Evolutionary conservation across 1,140 invertebrate species (phyloP), one percentile per base, ranked within the genome.

Genomic region (Cydia pomonella): DNA sequence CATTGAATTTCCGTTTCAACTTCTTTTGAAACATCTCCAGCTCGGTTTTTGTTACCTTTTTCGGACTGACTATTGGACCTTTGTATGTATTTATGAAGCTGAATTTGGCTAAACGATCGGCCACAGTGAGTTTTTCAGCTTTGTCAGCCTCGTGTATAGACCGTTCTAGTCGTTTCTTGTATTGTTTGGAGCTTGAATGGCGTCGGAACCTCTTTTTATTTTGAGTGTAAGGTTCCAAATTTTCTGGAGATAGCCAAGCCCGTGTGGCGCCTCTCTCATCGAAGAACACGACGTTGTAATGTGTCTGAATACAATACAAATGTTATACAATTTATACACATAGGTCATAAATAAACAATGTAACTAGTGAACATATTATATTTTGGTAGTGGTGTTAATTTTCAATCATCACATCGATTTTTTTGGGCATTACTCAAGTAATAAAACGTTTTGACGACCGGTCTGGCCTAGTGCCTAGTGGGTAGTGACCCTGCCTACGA

Each of bases 241-340:
- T 78, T 5, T 78, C 74, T 2, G 83, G 76, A 25, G 80, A 62
- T 1, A 96, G 73, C 95, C 95, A 96, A 0, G 93, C 91, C 78
- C 94, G 81, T 23, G 94, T 92, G 3, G 94, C 92, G 29, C 88
- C 86, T 16, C 87, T 78, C 53, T 92, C 83, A 80, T 95, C 94
- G 76, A 96, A 95, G 79, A 95, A 96, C 27, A 94, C 93, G 1
- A 96, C 95, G 84, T 96, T 94, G 78, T 95, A 96, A 75, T 94
- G 88, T 1, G 88, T 94, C 95, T 95, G 88, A 21, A 86, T 94
- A 87, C 74, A 33, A 79, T 73, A 81, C 75, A 75, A 64, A 41
- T 41, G 4, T 38, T 73, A 33, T 76, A 21, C 29, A 73, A 53
- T 50, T 50, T 16, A 62, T 62, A 66, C 25, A 76, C 9, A 10